A percentile compares a stretch with the other conserved stretches of the same genome.
Conservation (phyloP, 2,797 vertebrate genomes). For the Florisuga fusca region DNA sequence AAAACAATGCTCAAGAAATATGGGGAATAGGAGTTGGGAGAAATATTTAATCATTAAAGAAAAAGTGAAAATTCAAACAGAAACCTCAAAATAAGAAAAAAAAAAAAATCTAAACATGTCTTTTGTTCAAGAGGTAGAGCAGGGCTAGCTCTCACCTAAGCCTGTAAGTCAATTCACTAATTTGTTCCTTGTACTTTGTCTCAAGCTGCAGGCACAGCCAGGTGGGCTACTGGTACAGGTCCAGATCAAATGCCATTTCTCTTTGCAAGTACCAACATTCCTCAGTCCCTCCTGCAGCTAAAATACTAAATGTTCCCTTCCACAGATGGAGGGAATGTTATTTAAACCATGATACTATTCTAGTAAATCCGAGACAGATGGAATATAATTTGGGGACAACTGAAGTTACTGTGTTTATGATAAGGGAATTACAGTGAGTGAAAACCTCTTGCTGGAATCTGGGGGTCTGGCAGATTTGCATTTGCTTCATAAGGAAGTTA, state of each 20-base stretch:
- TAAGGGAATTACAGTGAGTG: slow-evolving; percentile 50
- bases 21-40: neutral
- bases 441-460: slow-evolving; percentile 19
- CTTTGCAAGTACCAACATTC: slow-evolving; percentile 24
- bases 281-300: slow-evolving; percentile 29
- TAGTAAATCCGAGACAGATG: slow-evolving; percentile 48
- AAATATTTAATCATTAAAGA: neutral
- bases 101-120: fast-evolving
- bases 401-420: slow-evolving; percentile 43
- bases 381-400: slow-evolving; percentile 29
- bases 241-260: neutral
- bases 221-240: neutral
- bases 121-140: neutral
- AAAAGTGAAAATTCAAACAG: neutral
- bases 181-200: neutral
- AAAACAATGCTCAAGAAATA: fast-evolving
- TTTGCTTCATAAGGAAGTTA: neutral
- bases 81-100: neutral
- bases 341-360: slow-evolving; percentile 46
- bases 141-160: neutral
- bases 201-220: slow-evolving; percentile 18
- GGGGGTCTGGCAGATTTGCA: slow-evolving; percentile 1
- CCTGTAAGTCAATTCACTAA: neutral
- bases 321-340: slow-evolving; percentile 9
- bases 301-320: slow-evolving; percentile 36